Conservation (phyloP, 2,113 vertebrate species). For the Sigmodon hispidus region DNA sequence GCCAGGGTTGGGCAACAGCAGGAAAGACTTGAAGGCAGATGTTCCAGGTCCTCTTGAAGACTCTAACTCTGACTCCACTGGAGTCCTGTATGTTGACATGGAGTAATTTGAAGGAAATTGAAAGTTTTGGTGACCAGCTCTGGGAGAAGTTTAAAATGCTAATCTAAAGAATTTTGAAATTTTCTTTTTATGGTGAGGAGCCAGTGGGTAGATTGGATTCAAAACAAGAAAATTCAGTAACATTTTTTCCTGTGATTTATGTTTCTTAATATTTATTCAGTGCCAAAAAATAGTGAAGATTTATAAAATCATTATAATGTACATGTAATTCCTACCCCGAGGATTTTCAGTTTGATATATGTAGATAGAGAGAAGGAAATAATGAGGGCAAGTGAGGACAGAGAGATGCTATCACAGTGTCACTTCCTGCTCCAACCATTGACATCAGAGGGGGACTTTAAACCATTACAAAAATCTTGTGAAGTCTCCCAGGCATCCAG, state of each 20-base stretch:
- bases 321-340: neutral
- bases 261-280: constrained; percentile 54
- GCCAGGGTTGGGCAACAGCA: neutral
- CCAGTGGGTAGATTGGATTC: neutral
- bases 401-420: neutral
- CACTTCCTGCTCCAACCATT: neutral
- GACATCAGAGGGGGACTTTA: too few species aligned
- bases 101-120: neutral
- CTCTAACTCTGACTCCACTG: neutral
- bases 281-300: constrained; percentile 18
- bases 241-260: constrained; percentile 17
- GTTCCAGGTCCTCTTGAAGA: neutral
- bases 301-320: constrained; percentile 33
- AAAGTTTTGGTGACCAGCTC: neutral
- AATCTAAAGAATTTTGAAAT: neutral
- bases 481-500: neutral
- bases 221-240: constrained; percentile 21
- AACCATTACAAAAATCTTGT: neutral
- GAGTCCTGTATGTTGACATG: neutral
- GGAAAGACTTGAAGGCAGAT: neutral
- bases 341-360: neutral
- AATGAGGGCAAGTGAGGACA: too few species aligned
- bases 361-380: neutral
- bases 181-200: neutral
- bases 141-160: neutral